Percentiles rank a stretch among this genome's conserved stretches.
Conservation (phyloP, 2,888 invertebrate genomes). For the Euzophera pinguis region DNA sequence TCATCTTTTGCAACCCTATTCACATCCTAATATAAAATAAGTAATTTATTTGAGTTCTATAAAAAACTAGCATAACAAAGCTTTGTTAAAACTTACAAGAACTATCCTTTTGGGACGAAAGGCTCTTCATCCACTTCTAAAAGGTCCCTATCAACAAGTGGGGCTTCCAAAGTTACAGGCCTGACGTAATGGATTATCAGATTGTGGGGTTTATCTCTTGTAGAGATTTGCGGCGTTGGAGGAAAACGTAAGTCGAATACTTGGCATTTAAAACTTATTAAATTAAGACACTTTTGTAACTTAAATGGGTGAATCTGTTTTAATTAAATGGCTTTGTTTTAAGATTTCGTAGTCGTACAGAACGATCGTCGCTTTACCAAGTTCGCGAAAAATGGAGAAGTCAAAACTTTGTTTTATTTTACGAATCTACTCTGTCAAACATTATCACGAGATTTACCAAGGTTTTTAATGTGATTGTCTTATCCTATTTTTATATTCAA, state of each 20-base stretch:
- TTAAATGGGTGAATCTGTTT: slow-evolving; percentile 3
- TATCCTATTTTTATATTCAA: neutral
- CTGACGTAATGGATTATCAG: neutral
- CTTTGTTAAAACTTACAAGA: neutral
- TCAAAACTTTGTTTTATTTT: neutral
- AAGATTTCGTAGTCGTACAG: slow-evolving; percentile 3
- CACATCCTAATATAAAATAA: no score
- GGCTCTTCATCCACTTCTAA: neutral
- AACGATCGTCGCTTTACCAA: neutral
- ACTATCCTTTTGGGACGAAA: neutral
- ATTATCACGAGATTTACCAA: neutral
- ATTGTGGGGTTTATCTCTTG: slow-evolving; percentile 3
- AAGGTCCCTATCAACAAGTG: slow-evolving; percentile 7
- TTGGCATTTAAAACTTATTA: slow-evolving; percentile 7
- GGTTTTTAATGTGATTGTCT: neutral
- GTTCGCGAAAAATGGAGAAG: neutral
- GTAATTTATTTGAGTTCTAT: no score
- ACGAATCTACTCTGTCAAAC: neutral
- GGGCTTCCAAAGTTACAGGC: neutral
- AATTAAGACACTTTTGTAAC: neutral
- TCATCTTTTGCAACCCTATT: no score
- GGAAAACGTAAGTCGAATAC: neutral
- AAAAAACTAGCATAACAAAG: neutral
- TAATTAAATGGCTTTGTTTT: slow-evolving; percentile 4
- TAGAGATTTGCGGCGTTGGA: neutral